These are phyloP conservation scores for Opisthocomus hoazin DNA, from an alignment of 2,113 vertebrate species.

Conservation along the genomic window DNA sequence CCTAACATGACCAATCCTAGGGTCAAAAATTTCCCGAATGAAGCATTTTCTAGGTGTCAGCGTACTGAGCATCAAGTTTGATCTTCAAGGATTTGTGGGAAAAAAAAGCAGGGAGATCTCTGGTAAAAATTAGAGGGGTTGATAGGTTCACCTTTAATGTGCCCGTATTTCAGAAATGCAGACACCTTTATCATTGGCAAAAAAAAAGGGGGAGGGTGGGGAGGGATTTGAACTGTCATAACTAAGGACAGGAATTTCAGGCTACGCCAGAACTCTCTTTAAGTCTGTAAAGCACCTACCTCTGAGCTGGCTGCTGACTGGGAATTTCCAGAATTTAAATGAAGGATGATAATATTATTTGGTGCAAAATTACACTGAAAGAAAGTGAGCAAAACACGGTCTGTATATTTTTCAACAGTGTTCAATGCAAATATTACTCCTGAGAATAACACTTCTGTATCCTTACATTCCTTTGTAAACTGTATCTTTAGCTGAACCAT, in stretches of 20 bases:
- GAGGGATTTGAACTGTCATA: background rate
- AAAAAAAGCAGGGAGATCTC: background rate
- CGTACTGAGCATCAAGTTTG: background rate
- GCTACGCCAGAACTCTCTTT: background rate
- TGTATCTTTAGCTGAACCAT: background rate
- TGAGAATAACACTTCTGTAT: background rate
- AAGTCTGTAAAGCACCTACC: background rate
- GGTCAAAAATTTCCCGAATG: background rate
- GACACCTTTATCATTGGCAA: background rate
- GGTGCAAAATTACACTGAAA: background rate
- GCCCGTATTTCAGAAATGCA: background rate
- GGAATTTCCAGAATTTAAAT: background rate
- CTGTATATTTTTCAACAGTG: background rate
- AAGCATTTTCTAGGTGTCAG: background rate
- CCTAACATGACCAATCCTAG: background rate
- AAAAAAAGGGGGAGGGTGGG: rapidly evolving
- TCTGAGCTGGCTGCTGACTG: background rate
- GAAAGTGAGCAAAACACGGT: background rate
- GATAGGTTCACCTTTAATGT: background rate
- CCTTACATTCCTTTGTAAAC: background rate
- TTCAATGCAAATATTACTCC: background rate
- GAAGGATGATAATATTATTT: background rate
- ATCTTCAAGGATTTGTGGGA: background rate
- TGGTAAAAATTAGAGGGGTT: background rate
- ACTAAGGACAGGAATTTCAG: background rate